Percentiles rank a stretch among this genome's conserved stretches.
Evolutionary conservation across 2,888 invertebrate genomes (phyloP).

Genomic region (Hydropsyche betteni): DNA sequence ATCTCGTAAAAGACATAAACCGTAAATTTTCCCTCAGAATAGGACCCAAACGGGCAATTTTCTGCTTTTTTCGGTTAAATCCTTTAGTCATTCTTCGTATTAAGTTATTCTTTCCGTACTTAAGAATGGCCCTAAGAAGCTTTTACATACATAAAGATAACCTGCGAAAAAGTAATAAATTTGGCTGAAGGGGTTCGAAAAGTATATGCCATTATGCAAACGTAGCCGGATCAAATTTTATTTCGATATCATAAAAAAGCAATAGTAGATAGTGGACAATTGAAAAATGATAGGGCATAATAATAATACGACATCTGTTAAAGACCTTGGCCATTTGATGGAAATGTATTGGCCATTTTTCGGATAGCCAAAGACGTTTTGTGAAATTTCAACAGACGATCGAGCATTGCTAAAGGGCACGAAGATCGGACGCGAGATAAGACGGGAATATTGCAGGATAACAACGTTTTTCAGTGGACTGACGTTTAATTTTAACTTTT

Average conservation of each 20-base stretch:
- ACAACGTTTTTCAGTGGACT: conserved; percentile 14
- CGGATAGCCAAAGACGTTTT: too few species aligned
- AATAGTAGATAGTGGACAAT: too few species aligned
- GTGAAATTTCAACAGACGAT: too few species aligned
- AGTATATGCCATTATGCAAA: too few species aligned
- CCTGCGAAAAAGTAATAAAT: conserved; percentile 17
- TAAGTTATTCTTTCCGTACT: conserved; percentile 21
- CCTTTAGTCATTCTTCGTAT: conserved; percentile 23
- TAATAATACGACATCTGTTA: too few species aligned
- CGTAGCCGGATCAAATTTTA: too few species aligned
- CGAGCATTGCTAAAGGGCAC: too few species aligned
- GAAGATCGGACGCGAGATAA: conserved; percentile 1
- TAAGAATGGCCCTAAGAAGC: conserved; percentile 22
- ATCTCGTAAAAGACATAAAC: conserved; percentile 32
- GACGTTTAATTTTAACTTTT: conserved; percentile 30
- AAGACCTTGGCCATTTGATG: too few species aligned
- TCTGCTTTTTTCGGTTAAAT: conserved; percentile 24
- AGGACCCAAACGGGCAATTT: conserved; percentile 24
- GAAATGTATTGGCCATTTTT: too few species aligned
- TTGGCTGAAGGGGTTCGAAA: not conserved
- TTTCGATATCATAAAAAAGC: too few species aligned
- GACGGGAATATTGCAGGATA: conserved; percentile 15
- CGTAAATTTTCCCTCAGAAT: conserved; percentile 26
- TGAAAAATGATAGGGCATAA: too few species aligned
- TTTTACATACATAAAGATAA: conserved; percentile 25